phyloP scores from a whole-genome alignment of 2,888 invertebrate species.

The Gymnocheta viridis region DNA sequence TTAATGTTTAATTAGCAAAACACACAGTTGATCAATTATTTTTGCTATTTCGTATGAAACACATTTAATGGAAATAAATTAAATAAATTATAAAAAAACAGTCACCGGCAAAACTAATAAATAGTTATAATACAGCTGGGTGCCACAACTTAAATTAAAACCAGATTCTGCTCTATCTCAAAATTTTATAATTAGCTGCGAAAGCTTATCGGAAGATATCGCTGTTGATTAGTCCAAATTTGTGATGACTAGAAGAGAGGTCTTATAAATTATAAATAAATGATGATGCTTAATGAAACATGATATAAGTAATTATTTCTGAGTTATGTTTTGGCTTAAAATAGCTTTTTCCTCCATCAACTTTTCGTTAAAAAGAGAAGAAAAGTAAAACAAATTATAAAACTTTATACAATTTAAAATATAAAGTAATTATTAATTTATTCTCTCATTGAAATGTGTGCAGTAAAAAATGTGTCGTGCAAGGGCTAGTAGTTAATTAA shows the following conservation, averaged over 20 bases:
- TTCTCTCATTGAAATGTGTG: too few relatives aligned
- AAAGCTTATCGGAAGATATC: constrained; percentile 21
- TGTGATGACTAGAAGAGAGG: not conserved
- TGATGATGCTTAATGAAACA: constrained; percentile 41
- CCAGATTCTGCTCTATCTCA: constrained; percentile 29
- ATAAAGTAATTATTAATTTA: too few relatives aligned
- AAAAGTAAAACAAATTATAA: too few relatives aligned
- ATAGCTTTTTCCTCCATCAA: too few relatives aligned
- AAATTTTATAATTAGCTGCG: not conserved
- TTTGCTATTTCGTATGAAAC: constrained; percentile 7
- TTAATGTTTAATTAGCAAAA: constrained; percentile 62
- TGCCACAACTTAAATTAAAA: constrained; percentile 48
- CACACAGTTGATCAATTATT: constrained; percentile 46
- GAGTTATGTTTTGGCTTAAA: too few relatives aligned
- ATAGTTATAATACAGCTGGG: constrained; percentile 31
- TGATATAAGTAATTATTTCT: too few relatives aligned
- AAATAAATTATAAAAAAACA: constrained; percentile 24
- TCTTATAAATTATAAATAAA: constrained; percentile 38
- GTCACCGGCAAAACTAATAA: constrained; percentile 6
- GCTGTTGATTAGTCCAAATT: not conserved
- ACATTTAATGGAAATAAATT: constrained; percentile 18
- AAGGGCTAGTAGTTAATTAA: too few relatives aligned
- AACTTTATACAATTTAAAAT: too few relatives aligned
- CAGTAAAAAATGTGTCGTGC: too few relatives aligned
- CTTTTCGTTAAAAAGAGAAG: constrained; percentile 25